Conservation (phyloP, 2,797 vertebrate genomes). For the Ispidina picta region DNA sequence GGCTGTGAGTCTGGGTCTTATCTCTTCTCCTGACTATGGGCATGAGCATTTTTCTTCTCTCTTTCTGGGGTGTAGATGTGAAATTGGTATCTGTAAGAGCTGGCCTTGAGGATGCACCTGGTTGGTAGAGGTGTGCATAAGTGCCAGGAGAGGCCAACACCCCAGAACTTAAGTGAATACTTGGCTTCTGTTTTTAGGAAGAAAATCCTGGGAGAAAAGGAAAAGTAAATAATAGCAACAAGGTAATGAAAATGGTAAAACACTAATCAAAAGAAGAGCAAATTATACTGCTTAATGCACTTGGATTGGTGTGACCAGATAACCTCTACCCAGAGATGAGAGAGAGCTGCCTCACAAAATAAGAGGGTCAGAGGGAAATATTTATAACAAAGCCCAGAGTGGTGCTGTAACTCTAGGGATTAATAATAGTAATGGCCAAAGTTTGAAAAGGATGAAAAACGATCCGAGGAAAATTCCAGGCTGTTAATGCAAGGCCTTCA, state of each 20-base stretch:
- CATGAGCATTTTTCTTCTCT: background rate
- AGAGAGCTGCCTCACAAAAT: background rate
- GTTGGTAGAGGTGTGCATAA: background rate
- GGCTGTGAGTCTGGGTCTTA: background rate
- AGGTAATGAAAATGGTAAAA: background rate
- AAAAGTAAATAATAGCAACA: background rate
- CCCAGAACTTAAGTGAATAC: background rate
- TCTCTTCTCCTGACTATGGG: background rate
- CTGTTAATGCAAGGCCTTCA: slow-evolving; percentile 7
- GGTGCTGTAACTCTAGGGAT: background rate
- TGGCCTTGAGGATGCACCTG: background rate
- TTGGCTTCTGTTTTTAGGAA: background rate
- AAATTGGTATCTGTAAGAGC: background rate
- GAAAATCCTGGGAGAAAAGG: background rate
- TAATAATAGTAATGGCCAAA: slow-evolving; percentile 18
- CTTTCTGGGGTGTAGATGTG: background rate
- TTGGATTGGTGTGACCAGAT: background rate
- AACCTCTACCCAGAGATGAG: background rate
- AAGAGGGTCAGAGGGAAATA: slow-evolving; percentile 5
- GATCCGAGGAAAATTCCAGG: slow-evolving; percentile 51
- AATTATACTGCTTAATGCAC: slow-evolving; percentile 16
- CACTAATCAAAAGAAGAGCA: background rate
- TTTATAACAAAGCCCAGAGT: slow-evolving; percentile 5
- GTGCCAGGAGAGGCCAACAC: background rate
- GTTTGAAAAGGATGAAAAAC: slow-evolving; percentile 36